A percentile compares a stretch with the other conserved stretches of the same genome.
These are phyloP conservation scores for Vombatus ursinus DNA, from an alignment of 2,113 vertebrate species.

Conservation along the genomic window DNA sequence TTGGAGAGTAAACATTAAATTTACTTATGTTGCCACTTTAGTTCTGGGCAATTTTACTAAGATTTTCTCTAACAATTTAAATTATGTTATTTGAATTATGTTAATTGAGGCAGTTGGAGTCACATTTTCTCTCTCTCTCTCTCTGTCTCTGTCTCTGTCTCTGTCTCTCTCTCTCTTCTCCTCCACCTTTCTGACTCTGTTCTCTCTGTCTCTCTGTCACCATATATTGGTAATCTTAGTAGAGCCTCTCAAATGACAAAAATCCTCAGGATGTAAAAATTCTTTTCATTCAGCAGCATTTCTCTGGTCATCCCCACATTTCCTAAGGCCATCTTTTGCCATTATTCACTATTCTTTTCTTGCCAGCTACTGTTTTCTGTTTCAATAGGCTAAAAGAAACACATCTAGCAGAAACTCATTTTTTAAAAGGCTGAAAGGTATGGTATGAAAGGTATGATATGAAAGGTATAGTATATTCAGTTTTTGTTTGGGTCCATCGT, in stretches of 20 bases:
- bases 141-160: neutral
- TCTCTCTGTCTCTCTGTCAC: neutral
- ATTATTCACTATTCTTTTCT: neutral
- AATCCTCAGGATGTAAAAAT: neutral
- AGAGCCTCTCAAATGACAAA: neutral
- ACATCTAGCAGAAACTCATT: neutral
- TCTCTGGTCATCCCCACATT: neutral
- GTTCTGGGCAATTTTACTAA: neutral
- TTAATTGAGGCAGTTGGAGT: neutral
- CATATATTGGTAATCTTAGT: neutral
- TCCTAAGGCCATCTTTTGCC: neutral
- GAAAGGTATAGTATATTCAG: neutral
- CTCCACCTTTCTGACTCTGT: neutral
- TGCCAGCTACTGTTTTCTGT: neutral
- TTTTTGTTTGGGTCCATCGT: neutral
- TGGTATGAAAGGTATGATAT: neutral
- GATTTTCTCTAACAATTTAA: slow-evolving; percentile 27
- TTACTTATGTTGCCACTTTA: neutral
- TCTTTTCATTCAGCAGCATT: slow-evolving; percentile 4
- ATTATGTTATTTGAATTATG: slow-evolving; percentile 2
- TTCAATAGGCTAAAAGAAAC: neutral
- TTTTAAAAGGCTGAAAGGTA: neutral
- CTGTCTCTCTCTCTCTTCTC: slow-evolving; percentile 7
- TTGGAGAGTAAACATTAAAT: neutral
- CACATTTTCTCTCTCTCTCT: neutral